Percentiles rank a stretch among this genome's conserved stretches.
Evolutionary conservation across 2,888 invertebrate species (phyloP).

Genomic region (Shargacucullia verbasci): DNA sequence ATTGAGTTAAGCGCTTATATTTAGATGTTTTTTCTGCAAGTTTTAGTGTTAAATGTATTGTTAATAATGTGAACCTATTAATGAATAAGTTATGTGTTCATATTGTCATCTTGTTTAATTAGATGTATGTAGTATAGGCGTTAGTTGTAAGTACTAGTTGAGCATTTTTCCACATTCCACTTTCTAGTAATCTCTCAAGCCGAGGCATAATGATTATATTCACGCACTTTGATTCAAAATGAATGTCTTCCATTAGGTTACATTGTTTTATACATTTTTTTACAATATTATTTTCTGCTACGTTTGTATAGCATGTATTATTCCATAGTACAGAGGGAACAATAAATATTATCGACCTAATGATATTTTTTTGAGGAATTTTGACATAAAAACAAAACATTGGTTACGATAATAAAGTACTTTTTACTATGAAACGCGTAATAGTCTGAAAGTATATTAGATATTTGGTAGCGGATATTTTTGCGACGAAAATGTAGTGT

Average conservation of each 20-base stretch:
- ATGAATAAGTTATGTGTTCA: constrained; percentile 70
- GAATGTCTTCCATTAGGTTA: constrained; percentile 87
- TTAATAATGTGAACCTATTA: constrained; percentile 64
- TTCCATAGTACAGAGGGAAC: constrained; percentile 77
- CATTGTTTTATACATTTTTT: constrained; percentile 67
- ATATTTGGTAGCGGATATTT: constrained; percentile 82
- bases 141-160: constrained; percentile 55
- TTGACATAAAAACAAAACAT: constrained; percentile 62
- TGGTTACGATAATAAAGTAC: constrained; percentile 61
- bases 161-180: constrained; percentile 73
- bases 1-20: constrained; percentile 74
- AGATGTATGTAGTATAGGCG: constrained; percentile 43
- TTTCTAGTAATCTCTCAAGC: constrained; percentile 59
- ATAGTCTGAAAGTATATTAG: constrained; percentile 78
- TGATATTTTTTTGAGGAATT: constrained; percentile 77
- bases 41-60: constrained; percentile 67
- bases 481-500: constrained; percentile 79
- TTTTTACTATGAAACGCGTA: constrained; percentile 65
- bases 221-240: constrained; percentile 73
- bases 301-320: constrained; percentile 50
- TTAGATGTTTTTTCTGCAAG: constrained; percentile 67
- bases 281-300: constrained; percentile 49
- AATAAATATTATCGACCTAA: constrained; percentile 78
- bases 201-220: constrained; percentile 47
- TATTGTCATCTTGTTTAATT: constrained; percentile 66